These are phyloP conservation scores for Hystrix cristata DNA, from an alignment of 2,113 vertebrate genomes.

Conservation along the genomic window DNA sequence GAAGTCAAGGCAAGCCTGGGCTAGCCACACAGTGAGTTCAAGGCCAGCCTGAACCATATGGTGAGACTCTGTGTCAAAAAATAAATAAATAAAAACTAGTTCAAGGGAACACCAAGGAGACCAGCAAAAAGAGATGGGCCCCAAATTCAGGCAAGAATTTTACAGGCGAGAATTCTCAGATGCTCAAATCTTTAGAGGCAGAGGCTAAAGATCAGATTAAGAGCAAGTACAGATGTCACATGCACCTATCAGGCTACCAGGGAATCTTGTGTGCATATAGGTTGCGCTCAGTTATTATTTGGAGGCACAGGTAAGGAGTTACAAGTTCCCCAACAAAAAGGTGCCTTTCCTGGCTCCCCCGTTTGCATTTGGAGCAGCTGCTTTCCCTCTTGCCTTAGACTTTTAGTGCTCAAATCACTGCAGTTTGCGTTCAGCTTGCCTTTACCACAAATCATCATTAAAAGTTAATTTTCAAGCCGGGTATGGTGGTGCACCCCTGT, in stretches of 20 bases:
- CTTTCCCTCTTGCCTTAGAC: not conserved
- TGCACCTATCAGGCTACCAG: not conserved
- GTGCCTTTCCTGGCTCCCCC: not conserved
- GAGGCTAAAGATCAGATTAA: slow-evolving; percentile 11
- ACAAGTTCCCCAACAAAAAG: not conserved
- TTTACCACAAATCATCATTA: not conserved
- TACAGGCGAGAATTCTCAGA: not conserved
- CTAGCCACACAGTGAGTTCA: not conserved
- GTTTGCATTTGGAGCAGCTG: not conserved
- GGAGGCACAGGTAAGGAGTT: not conserved
- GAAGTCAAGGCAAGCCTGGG: not conserved
- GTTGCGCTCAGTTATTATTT: not conserved
- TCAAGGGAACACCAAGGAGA: not conserved
- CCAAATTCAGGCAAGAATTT: not conserved
- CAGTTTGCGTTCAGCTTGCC: not conserved
- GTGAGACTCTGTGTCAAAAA: not conserved
- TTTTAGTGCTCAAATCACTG: not conserved
- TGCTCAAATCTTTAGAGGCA: not conserved
- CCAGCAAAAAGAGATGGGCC: not conserved
- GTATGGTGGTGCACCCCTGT: too few relatives aligned
- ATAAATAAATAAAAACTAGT: not conserved
- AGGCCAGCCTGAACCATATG: not conserved
- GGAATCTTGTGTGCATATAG: not conserved
- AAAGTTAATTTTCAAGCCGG: not conserved
- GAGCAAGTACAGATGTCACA: not conserved